Evolutionary conservation across 2,888 invertebrate species (phyloP).

Genomic region (Subacronicta megacephala): DNA sequence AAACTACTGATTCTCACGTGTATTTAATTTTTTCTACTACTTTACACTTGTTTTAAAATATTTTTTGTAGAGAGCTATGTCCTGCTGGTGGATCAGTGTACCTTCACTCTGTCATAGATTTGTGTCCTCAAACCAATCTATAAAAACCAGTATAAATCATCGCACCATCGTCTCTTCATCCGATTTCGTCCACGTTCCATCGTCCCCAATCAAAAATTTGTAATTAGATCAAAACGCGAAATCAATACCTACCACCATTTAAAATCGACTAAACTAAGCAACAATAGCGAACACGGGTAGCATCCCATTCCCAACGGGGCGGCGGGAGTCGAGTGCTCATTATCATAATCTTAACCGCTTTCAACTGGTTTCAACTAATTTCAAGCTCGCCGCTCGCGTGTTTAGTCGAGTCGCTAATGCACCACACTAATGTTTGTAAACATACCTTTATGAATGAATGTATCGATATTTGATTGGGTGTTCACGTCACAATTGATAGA

Average conservation of each 20-base stretch:
- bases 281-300: constrained; percentile 55
- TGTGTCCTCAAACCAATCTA: no score
- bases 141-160: no score
- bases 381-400: constrained; percentile 66
- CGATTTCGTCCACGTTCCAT: no score
- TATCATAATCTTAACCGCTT: constrained; percentile 76
- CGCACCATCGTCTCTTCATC: no score
- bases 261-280: constrained; percentile 48
- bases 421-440: constrained; percentile 61
- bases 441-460: constrained; percentile 55
- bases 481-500: constrained; percentile 40
- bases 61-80: no score
- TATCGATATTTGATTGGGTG: constrained; percentile 46
- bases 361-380: constrained; percentile 70
- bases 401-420: constrained; percentile 60
- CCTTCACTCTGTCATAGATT: no score
- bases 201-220: no score
- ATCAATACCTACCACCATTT: constrained; percentile 45
- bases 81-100: no score
- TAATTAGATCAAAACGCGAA: constrained; percentile 1
- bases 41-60: no score
- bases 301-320: constrained; percentile 59
- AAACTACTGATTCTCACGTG: no score
- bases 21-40: no score
- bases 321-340: constrained; percentile 61